Evolutionary conservation across 2,888 invertebrate genomes (phyloP).

Genomic region (Idaea aversata): DNA sequence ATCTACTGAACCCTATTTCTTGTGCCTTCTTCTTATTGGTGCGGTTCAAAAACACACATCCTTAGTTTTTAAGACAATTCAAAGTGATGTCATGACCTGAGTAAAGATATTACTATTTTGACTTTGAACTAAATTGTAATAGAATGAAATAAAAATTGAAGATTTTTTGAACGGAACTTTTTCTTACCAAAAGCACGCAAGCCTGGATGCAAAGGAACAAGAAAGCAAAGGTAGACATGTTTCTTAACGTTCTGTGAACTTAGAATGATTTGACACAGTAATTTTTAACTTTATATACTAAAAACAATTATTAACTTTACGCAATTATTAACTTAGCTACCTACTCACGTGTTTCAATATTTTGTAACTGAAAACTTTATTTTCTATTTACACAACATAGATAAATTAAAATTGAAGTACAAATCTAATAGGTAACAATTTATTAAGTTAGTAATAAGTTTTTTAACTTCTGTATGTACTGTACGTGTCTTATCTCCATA

Average conservation of each 20-base stretch:
- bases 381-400: neutral
- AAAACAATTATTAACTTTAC: neutral
- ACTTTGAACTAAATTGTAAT: neutral
- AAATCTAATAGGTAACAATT: neutral
- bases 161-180: neutral
- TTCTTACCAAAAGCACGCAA: slow-evolving; percentile 23
- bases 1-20: neutral
- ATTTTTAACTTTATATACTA: neutral
- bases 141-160: neutral
- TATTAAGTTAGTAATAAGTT: neutral
- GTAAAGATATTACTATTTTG: neutral
- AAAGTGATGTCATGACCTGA: no score
- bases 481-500: neutral
- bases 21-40: neutral
- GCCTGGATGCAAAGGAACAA: slow-evolving; percentile 33
- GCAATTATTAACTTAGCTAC: neutral
- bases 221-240: slow-evolving; percentile 32
- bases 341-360: neutral
- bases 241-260: slow-evolving; percentile 5
- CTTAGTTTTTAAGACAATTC: neutral
- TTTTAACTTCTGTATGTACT: neutral
- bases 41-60: no score
- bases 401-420: neutral
- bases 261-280: neutral
- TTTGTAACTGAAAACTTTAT: neutral